Base-by-base conservation (phyloP, 2,113 vertebrate species). In the Limnothrissa miodon region DNA sequence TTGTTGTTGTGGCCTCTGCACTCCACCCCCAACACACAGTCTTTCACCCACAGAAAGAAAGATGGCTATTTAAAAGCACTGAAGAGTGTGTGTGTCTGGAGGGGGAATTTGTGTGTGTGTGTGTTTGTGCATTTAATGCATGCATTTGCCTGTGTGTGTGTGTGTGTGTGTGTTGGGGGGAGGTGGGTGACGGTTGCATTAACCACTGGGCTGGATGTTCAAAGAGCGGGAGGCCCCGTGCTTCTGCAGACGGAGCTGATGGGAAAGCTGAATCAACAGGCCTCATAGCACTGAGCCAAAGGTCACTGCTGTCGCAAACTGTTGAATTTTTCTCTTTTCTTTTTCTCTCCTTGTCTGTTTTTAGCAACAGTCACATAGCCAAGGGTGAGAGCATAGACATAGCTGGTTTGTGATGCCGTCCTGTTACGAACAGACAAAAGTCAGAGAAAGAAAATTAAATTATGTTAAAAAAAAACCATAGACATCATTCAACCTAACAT, bases 231-330 rank as follows among this genome's bases (percentile, higher is more conserved):
- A 39, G 48, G n/a, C 39, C 25, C 21, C 19, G 25, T 45, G 51
- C 42, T 45, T 25, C n/a, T 1, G 51, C 25, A 83, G 62, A 84
- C 62, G 15, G 80, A 33, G 62, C 78, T 70, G 78, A 82, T 53
- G 83, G 70, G 85, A 85, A 85, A 25, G 25, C 23, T 33, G 46
- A 53, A 25, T 62, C 51, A 29, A 44, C 39, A 62, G 51, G 83
- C 83, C 42, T 84, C 45, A 36, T 79, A 78, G 80, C 44, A 25
- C 46, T 80, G 48, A 56, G 21, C 48, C 59, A 81, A 88, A 88
- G 84, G 82, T 88, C 81, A 84, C 48, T 25, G 83, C 82, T 81
- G 83, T 83, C 84, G 33, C 36, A 42, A 45, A n/a, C 78, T 5
- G 21, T 29, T 25, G 44, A 10, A 25, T 45, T 13, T 10, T 79